These are phyloP conservation scores for Heliornis fulica DNA, from an alignment of 2,113 vertebrate species.

Conservation along the genomic window DNA sequence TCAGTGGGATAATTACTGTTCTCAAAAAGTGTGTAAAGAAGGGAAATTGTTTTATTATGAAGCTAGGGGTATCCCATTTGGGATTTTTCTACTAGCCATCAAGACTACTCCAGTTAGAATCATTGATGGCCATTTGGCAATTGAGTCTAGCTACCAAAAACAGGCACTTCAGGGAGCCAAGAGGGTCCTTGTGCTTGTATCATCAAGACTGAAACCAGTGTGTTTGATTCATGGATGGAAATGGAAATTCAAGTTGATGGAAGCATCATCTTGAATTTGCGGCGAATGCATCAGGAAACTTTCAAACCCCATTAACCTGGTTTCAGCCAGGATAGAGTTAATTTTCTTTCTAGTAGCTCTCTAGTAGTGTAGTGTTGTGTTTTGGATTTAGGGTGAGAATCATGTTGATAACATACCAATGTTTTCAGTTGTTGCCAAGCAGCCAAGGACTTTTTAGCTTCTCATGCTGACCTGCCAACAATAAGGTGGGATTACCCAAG, in stretches of 20 bases:
- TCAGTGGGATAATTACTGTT: not conserved
- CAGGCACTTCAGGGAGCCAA: not conserved
- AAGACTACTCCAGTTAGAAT: not conserved
- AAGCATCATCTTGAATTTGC: not conserved
- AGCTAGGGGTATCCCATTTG: not conserved
- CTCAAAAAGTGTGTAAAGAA: not conserved
- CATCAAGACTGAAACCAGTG: not conserved
- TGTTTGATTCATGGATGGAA: not conserved
- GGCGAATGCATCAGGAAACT: not conserved
- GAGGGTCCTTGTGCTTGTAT: not conserved
- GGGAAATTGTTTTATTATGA: not conserved
- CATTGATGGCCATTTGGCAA: not conserved
- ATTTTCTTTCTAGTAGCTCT: too few relatives aligned
- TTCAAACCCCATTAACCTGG: not conserved
- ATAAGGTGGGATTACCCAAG: too few relatives aligned
- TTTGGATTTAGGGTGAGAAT: too few relatives aligned
- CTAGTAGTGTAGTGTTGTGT: too few relatives aligned
- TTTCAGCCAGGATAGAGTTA: too few relatives aligned
- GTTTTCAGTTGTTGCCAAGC: too few relatives aligned
- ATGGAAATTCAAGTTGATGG: not conserved
- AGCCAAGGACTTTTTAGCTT: too few relatives aligned
- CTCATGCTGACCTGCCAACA: too few relatives aligned
- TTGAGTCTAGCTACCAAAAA: not conserved
- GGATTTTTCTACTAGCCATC: not conserved
- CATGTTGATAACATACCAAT: too few relatives aligned